These are phyloP conservation scores for Cephus nigrinus DNA, from an alignment of 2,888 invertebrate genomes.

Conservation along the genomic window DNA sequence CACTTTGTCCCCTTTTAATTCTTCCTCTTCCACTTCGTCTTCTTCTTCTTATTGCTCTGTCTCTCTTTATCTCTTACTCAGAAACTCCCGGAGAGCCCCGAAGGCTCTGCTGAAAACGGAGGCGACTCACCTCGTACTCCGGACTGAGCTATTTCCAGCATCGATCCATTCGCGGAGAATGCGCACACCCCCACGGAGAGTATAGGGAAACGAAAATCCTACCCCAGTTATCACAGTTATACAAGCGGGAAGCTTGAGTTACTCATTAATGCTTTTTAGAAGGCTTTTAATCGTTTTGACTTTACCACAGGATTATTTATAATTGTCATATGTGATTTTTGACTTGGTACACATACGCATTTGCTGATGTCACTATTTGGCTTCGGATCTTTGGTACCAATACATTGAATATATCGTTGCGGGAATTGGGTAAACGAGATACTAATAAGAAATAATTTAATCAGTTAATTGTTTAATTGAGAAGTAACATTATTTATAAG, in stretches of 20 bases:
- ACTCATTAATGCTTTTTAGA: not conserved
- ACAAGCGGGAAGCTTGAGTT: not conserved
- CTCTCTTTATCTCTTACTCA: not conserved
- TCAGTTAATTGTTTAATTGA: not conserved
- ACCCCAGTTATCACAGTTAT: not conserved
- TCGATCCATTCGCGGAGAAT: conserved; percentile 59
- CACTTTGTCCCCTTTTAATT: not conserved
- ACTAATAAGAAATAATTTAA: not conserved
- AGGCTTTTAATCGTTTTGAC: not conserved
- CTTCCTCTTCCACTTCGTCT: not conserved
- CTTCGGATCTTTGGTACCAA: not conserved
- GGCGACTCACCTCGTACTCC: conserved; percentile 62
- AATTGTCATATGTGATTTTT: not conserved
- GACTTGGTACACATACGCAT: not conserved
- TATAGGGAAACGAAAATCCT: not conserved
- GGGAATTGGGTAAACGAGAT: not conserved
- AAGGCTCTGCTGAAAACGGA: conserved; percentile 55
- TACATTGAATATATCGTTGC: not conserved
- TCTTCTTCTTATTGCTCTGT: not conserved
- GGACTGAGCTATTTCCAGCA: conserved; percentile 63
- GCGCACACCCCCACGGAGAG: conserved; percentile 42
- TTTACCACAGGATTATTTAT: not conserved
- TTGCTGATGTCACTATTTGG: not conserved
- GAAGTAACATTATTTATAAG: not conserved
- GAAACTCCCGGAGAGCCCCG: conserved; percentile 33